These are phyloP conservation scores for Trinectes maculatus DNA, from an alignment of 2,113 vertebrate species.

Conservation along the genomic window DNA sequence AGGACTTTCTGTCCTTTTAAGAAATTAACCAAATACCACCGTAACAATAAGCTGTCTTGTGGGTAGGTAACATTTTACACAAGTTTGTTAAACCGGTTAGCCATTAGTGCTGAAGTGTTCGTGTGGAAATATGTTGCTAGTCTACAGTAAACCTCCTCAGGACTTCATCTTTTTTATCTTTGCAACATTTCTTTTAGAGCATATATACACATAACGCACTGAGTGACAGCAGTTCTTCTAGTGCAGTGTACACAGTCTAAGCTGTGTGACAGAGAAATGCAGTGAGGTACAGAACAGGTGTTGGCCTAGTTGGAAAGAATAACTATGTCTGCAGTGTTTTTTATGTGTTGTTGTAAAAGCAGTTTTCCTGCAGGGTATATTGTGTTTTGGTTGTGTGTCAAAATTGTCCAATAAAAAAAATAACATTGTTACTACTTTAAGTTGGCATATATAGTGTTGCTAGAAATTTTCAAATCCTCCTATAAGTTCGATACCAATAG, in stretches of 20 bases:
- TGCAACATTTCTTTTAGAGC: slow-evolving; percentile 18
- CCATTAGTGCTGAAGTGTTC: slow-evolving; percentile 26
- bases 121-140: slow-evolving; percentile 57
- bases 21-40: background rate
- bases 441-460: too few species aligned
- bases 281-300: slow-evolving; percentile 70
- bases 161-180: slow-evolving; percentile 50
- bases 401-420: too few species aligned
- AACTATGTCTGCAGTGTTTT: slow-evolving; percentile 15
- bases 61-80: slow-evolving; percentile 17
- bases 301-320: slow-evolving; percentile 58
- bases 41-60: slow-evolving; percentile 29
- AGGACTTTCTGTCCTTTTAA: slow-evolving; percentile 19
- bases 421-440: too few species aligned
- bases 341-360: slow-evolving; percentile 38
- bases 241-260: slow-evolving; percentile 38
- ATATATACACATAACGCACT: slow-evolving; percentile 24
- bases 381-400: background rate
- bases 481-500: too few species aligned
- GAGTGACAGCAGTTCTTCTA: slow-evolving; percentile 71
- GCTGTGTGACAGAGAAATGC: slow-evolving; percentile 37
- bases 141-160: slow-evolving; percentile 25
- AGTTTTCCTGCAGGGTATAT: slow-evolving; percentile 29
- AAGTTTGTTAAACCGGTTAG: slow-evolving; percentile 3
- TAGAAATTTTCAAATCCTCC: too few species aligned